Percentiles rank a stretch among this genome's conserved stretches.
Evolutionary conservation across 2,888 invertebrate genomes (phyloP).

Genomic region (Hirtodrosophila confusa): DNA sequence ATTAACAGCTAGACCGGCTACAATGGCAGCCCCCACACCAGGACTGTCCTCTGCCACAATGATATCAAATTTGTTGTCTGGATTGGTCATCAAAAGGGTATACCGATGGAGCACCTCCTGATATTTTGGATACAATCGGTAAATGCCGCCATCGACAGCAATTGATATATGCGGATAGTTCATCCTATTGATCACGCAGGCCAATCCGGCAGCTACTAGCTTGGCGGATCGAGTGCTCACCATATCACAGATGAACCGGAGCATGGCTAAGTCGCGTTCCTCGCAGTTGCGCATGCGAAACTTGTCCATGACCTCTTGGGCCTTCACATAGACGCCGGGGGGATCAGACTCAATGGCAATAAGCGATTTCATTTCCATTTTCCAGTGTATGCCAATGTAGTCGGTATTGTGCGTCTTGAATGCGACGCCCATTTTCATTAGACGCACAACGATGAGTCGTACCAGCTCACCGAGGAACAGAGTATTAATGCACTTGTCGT

Average conservation of each 20-base stretch:
- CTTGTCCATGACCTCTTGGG: constrained; percentile 92
- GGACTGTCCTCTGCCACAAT: constrained; percentile 60
- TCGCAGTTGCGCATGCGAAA: constrained; percentile 87
- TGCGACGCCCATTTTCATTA: constrained; percentile 88
- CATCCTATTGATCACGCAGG: constrained; percentile 82
- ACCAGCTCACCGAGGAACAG: constrained; percentile 98
- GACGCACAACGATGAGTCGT: constrained; percentile 91
- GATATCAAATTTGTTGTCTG: constrained; percentile 35
- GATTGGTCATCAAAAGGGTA: constrained; percentile 20
- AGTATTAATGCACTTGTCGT: constrained; percentile 92
- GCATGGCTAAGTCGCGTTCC: constrained; percentile 93
- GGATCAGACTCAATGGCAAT: constrained; percentile 96
- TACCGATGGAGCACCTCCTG: constrained; percentile 31
- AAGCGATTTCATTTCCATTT: constrained; percentile 97
- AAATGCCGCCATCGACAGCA: constrained; percentile 65
- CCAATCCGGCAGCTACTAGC: constrained; percentile 94
- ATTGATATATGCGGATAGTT: constrained; percentile 16
- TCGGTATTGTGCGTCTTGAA: constrained; percentile 48
- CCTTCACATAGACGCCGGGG: constrained; percentile 90
- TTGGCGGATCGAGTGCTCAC: constrained; percentile 95
- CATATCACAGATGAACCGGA: constrained; percentile 94
- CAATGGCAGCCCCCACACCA: constrained; percentile 67
- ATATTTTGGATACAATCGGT: constrained; percentile 55
- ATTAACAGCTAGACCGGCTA: constrained; percentile 87
- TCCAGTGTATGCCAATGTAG: constrained; percentile 74